Evolutionary conservation across 2,113 vertebrate genomes (phyloP).

Genomic region (Indicator indicator): DNA sequence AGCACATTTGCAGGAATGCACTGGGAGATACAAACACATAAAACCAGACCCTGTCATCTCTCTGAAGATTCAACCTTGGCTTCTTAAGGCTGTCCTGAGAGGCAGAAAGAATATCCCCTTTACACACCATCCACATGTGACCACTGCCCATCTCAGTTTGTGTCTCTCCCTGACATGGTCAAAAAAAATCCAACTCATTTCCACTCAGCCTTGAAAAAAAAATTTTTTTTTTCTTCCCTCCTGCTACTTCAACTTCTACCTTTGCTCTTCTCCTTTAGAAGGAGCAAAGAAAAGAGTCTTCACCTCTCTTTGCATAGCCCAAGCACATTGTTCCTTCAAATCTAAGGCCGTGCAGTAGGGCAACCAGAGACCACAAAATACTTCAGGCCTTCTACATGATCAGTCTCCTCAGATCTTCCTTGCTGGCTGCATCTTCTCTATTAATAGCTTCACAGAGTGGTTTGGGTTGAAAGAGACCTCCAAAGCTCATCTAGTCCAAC

Average conservation of each 20-base stretch:
- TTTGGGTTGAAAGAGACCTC: too few relatives aligned
- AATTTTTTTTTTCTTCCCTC: not conserved
- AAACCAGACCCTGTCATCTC: not conserved
- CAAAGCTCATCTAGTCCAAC: too few relatives aligned
- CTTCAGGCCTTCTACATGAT: not conserved
- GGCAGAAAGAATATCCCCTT: not conserved
- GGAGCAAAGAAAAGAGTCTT: not conserved
- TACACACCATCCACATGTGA: not conserved
- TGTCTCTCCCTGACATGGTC: not conserved
- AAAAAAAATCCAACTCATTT: not conserved
- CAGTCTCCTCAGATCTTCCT: not conserved
- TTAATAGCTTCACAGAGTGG: not conserved
- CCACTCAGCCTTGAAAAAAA: not conserved
- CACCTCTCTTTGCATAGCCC: not conserved
- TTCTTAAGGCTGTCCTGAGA: not conserved
- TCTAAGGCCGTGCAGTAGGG: not conserved
- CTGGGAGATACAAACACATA: not conserved
- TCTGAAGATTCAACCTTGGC: not conserved
- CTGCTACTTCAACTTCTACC: not conserved
- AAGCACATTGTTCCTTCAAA: not conserved
- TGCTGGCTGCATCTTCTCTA: not conserved
- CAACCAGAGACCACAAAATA: not conserved
- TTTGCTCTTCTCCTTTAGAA: not conserved
- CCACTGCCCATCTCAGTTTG: not conserved
- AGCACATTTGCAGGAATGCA: accelerated